These are phyloP conservation scores for Bombyx huttoni DNA, from an alignment of 2,888 invertebrate species.

Conservation along the genomic window DNA sequence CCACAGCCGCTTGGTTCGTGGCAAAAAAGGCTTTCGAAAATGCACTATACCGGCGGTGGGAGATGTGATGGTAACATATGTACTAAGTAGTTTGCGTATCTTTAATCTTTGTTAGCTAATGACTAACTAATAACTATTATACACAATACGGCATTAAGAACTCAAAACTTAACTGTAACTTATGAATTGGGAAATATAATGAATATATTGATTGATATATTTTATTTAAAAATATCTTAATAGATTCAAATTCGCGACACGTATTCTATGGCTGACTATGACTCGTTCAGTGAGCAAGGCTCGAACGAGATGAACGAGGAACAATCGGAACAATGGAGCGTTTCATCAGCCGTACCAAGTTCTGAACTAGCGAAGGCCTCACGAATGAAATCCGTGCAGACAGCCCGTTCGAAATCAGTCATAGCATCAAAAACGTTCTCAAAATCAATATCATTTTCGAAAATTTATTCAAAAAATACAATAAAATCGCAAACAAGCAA, in stretches of 20 bases:
- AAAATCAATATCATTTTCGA: constrained; percentile 28
- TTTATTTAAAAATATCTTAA: background rate
- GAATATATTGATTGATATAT: too few relatives aligned
- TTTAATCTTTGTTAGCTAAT: too few relatives aligned
- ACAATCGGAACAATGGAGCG: constrained; percentile 31
- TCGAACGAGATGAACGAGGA: constrained; percentile 18
- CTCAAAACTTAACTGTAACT: too few relatives aligned
- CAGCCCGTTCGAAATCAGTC: constrained; percentile 19
- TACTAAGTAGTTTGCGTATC: too few relatives aligned
- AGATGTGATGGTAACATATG: too few relatives aligned
- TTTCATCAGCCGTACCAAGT: constrained; percentile 16
- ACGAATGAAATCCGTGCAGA: constrained; percentile 18
- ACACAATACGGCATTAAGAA: too few relatives aligned
- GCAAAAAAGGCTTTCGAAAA: too few relatives aligned
- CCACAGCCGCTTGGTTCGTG: too few relatives aligned
- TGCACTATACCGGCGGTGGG: too few relatives aligned
- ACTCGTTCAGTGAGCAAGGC: constrained; percentile 15
- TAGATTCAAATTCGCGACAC: constrained; percentile 13
- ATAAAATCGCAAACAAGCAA: constrained; percentile 16
- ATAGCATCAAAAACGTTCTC: constrained; percentile 14
- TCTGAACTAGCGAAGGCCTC: constrained; percentile 16
- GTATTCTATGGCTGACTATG: constrained; percentile 29
- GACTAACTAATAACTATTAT: too few relatives aligned
- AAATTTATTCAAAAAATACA: constrained; percentile 22
- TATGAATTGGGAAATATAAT: too few relatives aligned